Evolutionary conservation across 1,140 invertebrate species (phyloP).

Genomic region (Drosophila virilis): DNA sequence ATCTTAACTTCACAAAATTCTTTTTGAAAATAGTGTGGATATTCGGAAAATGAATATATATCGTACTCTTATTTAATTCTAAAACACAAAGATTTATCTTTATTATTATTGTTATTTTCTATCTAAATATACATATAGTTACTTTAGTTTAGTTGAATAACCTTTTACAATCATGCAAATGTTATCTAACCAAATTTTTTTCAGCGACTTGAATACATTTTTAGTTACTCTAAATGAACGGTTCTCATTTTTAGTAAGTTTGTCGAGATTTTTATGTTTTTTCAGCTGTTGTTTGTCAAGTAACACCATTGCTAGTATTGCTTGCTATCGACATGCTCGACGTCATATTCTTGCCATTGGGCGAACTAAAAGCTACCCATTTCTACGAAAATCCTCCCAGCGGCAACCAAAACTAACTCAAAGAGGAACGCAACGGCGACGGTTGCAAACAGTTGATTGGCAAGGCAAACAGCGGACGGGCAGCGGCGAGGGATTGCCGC

Average conservation of each 20-base stretch:
- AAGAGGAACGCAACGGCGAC: slow-evolving; percentile 37
- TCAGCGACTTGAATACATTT: not conserved
- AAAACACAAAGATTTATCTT: too few relatives aligned
- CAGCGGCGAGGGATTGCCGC: slow-evolving; percentile 27
- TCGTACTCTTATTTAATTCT: too few relatives aligned
- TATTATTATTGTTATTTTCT: too few relatives aligned
- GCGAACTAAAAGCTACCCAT: slow-evolving; percentile 50
- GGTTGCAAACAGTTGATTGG: slow-evolving; percentile 51
- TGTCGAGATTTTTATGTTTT: slow-evolving; percentile 13
- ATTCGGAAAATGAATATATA: too few relatives aligned
- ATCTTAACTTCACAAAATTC: too few relatives aligned
- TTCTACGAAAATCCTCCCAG: slow-evolving; percentile 65
- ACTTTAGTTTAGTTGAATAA: too few relatives aligned
- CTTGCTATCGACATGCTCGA: slow-evolving; percentile 4
- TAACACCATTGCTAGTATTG: slow-evolving; percentile 55
- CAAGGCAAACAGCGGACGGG: slow-evolving; percentile 44
- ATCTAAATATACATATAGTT: too few relatives aligned
- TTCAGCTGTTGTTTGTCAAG: slow-evolving; percentile 51
- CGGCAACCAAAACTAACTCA: slow-evolving; percentile 39
- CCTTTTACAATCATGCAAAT: too few relatives aligned
- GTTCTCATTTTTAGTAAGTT: not conserved
- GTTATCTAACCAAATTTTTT: too few relatives aligned
- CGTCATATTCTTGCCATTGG: slow-evolving; percentile 27
- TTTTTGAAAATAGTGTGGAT: too few relatives aligned
- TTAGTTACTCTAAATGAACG: not conserved